Evolutionary conservation across 2,888 invertebrate species (phyloP).

Genomic region (Dasypogon diadema): DNA sequence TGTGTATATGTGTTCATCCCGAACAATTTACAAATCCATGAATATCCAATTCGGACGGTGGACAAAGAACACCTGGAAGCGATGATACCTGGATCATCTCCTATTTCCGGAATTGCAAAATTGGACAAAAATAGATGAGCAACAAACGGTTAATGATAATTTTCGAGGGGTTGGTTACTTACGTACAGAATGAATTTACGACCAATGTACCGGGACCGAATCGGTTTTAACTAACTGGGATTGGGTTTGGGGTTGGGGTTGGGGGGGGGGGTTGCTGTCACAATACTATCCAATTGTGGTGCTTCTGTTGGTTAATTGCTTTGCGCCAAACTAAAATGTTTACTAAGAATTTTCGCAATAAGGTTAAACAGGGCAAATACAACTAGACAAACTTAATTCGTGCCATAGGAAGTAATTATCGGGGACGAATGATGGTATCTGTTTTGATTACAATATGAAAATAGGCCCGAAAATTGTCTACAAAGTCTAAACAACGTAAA

Average conservation of each 20-base stretch:
- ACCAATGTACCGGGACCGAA: no score
- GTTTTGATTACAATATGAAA: neutral
- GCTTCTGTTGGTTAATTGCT: neutral
- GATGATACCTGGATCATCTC: neutral
- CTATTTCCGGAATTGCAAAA: neutral
- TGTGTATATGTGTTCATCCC: no score
- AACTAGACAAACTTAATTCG: neutral
- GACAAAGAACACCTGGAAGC: neutral
- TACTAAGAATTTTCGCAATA: neutral
- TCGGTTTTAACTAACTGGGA: no score
- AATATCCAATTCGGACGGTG: neutral
- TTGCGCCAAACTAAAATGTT: neutral
- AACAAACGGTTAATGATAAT: neutral
- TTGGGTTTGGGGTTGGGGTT: no score
- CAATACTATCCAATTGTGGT: no score
- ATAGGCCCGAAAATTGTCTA: neutral
- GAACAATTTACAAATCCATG: conserved; percentile 6
- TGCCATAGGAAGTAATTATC: neutral
- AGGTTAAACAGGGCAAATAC: neutral
- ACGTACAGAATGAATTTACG: neutral
- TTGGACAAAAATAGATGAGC: neutral
- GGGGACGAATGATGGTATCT: neutral
- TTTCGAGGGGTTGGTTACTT: neutral
- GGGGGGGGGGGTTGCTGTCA: no score
- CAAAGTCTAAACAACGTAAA: neutral